Percentiles rank a stretch among this genome's conserved stretches.
These are phyloP conservation scores for Delia radicum DNA, from an alignment of 1,140 invertebrate species.

Conservation along the genomic window DNA sequence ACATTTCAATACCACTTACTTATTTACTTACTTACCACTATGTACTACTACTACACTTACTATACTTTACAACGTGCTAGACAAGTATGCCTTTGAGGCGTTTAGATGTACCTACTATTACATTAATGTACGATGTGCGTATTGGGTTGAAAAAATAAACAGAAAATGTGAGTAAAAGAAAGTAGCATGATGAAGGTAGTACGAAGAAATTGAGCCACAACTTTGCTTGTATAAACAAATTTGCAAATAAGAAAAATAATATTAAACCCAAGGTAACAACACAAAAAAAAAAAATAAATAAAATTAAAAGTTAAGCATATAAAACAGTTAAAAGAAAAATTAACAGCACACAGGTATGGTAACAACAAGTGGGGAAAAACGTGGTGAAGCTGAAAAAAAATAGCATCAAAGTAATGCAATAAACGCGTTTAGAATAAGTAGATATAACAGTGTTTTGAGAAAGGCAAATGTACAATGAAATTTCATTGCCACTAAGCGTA, in stretches of 20 bases:
- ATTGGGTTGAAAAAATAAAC: no score
- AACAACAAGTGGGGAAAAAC: no score
- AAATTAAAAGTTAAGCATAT: not conserved
- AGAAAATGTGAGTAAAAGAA: not conserved
- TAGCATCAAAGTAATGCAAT: not conserved
- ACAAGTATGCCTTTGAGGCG: not conserved
- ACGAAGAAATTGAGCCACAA: no score
- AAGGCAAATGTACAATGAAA: no score
- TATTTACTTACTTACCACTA: no score
- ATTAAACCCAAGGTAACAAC: not conserved
- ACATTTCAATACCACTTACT: no score
- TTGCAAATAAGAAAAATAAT: not conserved
- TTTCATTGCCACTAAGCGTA: no score
- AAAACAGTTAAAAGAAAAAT: not conserved
- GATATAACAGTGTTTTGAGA: not conserved
- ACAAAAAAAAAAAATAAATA: not conserved
- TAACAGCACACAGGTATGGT: not conserved
- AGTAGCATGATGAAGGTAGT: not conserved
- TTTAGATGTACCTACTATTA: no score
- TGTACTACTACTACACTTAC: no score
- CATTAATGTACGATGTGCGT: no score
- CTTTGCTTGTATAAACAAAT: not conserved
- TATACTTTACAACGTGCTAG: not conserved
- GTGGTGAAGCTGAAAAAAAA: no score
- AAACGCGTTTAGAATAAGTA: not conserved